Conservation (phyloP, 2,113 vertebrate genomes). For the Saccopteryx bilineata region DNA sequence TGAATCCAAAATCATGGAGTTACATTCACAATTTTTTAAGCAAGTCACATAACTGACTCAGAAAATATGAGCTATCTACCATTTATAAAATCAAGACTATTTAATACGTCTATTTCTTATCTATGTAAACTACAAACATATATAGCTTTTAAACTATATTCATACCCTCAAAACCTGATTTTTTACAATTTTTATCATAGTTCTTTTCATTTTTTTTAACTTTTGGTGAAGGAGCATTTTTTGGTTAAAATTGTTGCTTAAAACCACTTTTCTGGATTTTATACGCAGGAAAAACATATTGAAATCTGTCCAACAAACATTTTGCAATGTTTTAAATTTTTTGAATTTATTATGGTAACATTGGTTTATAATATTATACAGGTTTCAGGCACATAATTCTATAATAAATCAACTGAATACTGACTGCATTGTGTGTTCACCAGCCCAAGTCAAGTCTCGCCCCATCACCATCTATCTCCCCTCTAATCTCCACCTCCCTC, state of each 20-base stretch:
- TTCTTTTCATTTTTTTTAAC: neutral
- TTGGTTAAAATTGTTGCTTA: constrained; percentile 33
- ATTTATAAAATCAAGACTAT: neutral
- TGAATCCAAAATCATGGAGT: neutral
- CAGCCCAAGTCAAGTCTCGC: no score
- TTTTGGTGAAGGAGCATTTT: constrained; percentile 17
- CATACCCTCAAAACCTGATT: neutral
- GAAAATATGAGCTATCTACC: neutral
- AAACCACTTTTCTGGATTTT: constrained; percentile 58
- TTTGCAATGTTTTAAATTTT: neutral
- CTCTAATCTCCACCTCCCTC: no score
- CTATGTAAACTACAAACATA: neutral
- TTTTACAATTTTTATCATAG: neutral
- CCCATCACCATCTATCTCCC: no score
- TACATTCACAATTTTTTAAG: neutral
- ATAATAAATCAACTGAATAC: no score
- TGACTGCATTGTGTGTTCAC: no score
- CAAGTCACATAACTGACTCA: constrained; percentile 5
- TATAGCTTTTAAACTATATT: neutral
- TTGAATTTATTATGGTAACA: no score
- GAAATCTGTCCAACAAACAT: constrained; percentile 61
- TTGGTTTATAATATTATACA: no score
- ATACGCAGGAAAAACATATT: constrained; percentile 39
- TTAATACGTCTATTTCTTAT: neutral
- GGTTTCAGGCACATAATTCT: no score